Evolutionary conservation across 2,113 vertebrate species (phyloP).

Genomic region (Addax nasomaculatus): DNA sequence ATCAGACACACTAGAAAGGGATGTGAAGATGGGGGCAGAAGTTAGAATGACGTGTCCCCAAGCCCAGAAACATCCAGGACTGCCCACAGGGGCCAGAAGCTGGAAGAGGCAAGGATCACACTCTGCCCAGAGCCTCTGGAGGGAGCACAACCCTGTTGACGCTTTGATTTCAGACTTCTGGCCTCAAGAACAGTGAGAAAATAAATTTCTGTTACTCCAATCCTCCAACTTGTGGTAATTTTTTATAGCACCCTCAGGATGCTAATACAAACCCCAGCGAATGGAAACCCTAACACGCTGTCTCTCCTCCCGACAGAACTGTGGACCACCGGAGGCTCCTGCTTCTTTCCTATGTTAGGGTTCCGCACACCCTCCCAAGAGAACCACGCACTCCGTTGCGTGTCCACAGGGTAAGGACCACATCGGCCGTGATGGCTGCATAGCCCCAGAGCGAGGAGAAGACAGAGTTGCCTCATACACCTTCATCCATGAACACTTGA

Average conservation of each 20-base stretch:
- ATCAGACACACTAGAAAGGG: neutral
- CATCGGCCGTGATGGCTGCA: rapidly evolving
- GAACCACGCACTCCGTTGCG: neutral
- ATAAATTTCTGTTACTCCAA: neutral
- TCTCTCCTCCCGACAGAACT: neutral
- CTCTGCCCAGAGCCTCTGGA: rapidly evolving
- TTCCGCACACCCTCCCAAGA: neutral
- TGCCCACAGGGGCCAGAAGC: neutral
- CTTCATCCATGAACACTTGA: neutral
- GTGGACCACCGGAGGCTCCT: neutral
- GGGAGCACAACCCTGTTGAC: neutral
- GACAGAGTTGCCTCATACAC: neutral
- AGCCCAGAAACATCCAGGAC: neutral
- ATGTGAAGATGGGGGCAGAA: neutral
- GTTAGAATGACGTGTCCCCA: rapidly evolving
- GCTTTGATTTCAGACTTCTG: neutral
- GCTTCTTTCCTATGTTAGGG: neutral
- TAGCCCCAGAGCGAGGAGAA: rapidly evolving
- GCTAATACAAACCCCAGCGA: neutral
- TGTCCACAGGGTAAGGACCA: neutral
- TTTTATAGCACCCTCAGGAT: neutral
- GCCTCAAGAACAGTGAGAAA: neutral
- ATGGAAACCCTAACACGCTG: neutral
- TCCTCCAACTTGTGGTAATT: neutral
- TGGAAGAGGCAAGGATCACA: neutral